These are phyloP conservation scores for Kradibia gibbosae DNA, from an alignment of 1,140 invertebrate species.

Conservation along the genomic window DNA sequence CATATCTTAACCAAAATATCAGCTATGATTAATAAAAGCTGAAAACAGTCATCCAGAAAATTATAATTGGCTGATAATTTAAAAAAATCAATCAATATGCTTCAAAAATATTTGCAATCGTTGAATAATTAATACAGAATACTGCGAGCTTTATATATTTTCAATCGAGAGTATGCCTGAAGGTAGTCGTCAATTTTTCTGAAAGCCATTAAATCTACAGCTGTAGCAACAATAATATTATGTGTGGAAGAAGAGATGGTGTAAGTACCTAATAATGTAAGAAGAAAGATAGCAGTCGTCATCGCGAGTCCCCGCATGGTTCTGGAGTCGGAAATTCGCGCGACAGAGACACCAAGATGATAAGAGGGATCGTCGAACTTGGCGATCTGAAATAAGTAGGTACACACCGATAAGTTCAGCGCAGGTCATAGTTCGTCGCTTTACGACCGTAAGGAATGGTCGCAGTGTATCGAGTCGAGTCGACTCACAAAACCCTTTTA, in stretches of 20 bases:
- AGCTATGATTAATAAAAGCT: too few species aligned
- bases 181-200: too few species aligned
- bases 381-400: constrained; percentile 47
- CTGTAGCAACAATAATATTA: not conserved
- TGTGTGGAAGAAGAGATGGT: too few species aligned
- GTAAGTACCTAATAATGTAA: constrained; percentile 39
- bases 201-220: not conserved
- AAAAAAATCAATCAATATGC: not conserved
- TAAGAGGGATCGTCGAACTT: constrained; percentile 47
- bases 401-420: constrained; percentile 35
- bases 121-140: too few species aligned
- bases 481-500: not conserved
- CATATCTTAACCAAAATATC: too few species aligned
- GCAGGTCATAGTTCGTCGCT: constrained; percentile 42
- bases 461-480: not conserved
- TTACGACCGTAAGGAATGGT: constrained; percentile 21
- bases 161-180: too few species aligned
- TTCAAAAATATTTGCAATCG: too few species aligned
- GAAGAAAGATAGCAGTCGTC: constrained; percentile 20
- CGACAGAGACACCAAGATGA: constrained; percentile 23
- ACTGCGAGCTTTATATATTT: too few species aligned
- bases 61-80: constrained; percentile 1
- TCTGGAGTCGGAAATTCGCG: constrained; percentile 9
- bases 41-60: not conserved
- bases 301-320: constrained; percentile 37